Percentiles rank a stretch among this genome's conserved stretches.
Evolutionary conservation across 1,140 invertebrate genomes (phyloP).

Genomic region (Drosophila azteca): DNA sequence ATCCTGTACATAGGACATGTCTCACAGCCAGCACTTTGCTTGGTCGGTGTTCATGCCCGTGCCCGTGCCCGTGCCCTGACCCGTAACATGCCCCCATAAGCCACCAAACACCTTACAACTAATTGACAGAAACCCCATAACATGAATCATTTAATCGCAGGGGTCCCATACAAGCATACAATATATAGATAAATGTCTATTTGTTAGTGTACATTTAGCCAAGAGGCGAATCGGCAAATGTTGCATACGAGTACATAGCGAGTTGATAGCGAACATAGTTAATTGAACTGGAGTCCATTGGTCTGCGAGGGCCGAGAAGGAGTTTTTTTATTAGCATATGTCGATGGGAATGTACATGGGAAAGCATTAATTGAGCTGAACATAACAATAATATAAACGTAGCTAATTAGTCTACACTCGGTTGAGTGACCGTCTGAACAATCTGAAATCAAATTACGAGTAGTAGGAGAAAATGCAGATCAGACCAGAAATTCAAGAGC

Average conservation of each 20-base stretch:
- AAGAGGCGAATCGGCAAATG: conserved; percentile 51
- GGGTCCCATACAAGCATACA: conserved; percentile 19
- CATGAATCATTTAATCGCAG: conserved; percentile 12
- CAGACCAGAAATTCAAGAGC: conserved; percentile 25
- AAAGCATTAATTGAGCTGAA: conserved; percentile 72
- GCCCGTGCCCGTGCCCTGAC: too few relatives aligned
- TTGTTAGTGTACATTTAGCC: conserved; percentile 72
- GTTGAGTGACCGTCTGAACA: conserved; percentile 49
- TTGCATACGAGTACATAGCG: conserved; percentile 10
- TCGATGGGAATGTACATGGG: conserved; percentile 50
- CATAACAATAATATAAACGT: conserved; percentile 76
- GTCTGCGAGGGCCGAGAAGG: conserved; percentile 32
- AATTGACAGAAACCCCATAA: neutral
- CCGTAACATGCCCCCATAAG: too few relatives aligned
- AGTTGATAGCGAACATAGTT: conserved; percentile 46
- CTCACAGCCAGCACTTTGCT: too few relatives aligned
- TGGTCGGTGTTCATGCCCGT: too few relatives aligned
- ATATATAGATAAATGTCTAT: conserved; percentile 30
- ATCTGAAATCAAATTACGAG: conserved; percentile 17
- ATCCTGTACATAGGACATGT: conserved; percentile 47
- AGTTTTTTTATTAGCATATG: conserved; percentile 58
- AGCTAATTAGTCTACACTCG: conserved; percentile 66
- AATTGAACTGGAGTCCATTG: conserved; percentile 43
- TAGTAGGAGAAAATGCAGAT: neutral
- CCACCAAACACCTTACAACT: too few relatives aligned